Evolutionary conservation across 1,140 invertebrate species (phyloP).

Genomic region (Octopus sinensis): DNA sequence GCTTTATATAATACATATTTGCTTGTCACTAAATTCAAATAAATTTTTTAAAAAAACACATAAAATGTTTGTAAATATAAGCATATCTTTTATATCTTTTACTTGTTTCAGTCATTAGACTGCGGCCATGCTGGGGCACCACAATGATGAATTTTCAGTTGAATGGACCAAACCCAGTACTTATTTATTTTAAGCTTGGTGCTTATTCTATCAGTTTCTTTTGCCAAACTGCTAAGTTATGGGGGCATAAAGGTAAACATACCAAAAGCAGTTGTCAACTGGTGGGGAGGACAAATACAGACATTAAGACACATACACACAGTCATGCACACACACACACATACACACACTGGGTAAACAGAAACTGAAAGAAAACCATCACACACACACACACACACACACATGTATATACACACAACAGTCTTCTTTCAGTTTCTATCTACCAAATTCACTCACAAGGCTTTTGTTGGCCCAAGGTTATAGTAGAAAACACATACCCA

Average conservation of each 20-base stretch:
- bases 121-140: background rate
- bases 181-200: conserved; percentile 1
- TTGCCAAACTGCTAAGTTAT: background rate
- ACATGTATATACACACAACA: too few relatives aligned
- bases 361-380: too few relatives aligned
- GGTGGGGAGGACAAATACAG: too few relatives aligned
- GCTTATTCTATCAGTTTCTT: background rate
- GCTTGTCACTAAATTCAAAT: background rate
- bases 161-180: background rate
- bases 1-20: background rate
- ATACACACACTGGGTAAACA: too few relatives aligned
- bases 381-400: too few relatives aligned
- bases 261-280: too few relatives aligned
- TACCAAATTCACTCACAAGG: too few relatives aligned
- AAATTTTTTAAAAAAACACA: background rate
- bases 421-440: too few relatives aligned
- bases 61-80: background rate
- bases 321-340: too few relatives aligned
- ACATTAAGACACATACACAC: too few relatives aligned
- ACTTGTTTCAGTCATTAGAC: background rate
- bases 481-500: too few relatives aligned
- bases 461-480: too few relatives aligned
- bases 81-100: background rate
- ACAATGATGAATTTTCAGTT: background rate
- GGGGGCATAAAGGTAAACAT: background rate